These are phyloP conservation scores for Habropoda laboriosa DNA, from an alignment of 1,140 invertebrate species.

Conservation along the genomic window DNA sequence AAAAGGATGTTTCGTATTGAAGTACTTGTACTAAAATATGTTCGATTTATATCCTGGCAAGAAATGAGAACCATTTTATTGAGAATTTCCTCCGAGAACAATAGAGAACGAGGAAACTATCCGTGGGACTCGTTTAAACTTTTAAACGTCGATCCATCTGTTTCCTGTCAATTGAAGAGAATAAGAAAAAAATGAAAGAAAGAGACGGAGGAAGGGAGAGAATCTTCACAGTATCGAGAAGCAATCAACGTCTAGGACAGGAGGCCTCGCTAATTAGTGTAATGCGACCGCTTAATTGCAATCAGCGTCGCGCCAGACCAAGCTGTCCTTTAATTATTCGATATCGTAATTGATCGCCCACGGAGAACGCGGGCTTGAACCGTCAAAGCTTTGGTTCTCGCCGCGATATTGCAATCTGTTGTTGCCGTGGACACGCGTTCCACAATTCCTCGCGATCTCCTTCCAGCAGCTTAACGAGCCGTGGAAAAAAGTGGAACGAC, in stretches of 20 bases:
- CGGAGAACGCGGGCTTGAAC: not conserved
- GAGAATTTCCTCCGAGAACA: not conserved
- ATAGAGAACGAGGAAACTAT: not conserved
- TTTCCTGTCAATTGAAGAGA: not conserved
- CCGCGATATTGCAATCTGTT: constrained; percentile 20
- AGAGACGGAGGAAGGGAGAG: not conserved
- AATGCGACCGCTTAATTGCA: constrained; percentile 68
- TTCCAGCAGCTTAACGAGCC: not conserved
- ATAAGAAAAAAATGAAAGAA: not conserved
- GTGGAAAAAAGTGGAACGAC: not conserved
- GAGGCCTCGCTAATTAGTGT: constrained; percentile 56
- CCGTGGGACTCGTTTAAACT: constrained; percentile 21
- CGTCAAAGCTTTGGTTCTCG: not conserved
- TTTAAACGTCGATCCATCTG: not conserved
- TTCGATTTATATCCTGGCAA: too few species aligned
- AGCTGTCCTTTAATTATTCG: constrained; percentile 61
- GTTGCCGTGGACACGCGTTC: not conserved
- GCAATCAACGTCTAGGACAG: constrained; percentile 52
- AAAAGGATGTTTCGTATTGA: too few species aligned
- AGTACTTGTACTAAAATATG: too few species aligned
- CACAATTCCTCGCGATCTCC: not conserved
- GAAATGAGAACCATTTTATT: not conserved
- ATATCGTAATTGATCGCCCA: constrained; percentile 25
- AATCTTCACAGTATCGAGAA: constrained; percentile 25
- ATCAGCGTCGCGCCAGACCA: constrained; percentile 58